Percentiles rank a stretch among this genome's conserved stretches.
phyloP scores from a whole-genome alignment of 2,113 vertebrate species.

The Dendropsophus ebraccatus region DNA sequence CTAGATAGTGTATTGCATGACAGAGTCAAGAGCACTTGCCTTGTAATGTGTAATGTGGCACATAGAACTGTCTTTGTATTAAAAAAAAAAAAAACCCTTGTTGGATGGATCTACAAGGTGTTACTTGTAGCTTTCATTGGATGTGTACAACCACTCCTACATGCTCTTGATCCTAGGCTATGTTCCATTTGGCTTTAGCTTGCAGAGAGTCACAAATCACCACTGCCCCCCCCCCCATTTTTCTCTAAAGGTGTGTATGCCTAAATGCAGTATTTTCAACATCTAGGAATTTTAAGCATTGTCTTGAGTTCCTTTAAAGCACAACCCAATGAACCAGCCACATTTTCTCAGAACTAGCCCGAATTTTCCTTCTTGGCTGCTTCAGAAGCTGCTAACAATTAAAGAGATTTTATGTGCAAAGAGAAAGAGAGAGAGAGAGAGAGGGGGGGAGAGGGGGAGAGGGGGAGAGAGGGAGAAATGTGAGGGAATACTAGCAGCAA shows the following conservation, averaged over 20 bases:
- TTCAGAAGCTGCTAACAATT: slow-evolving; percentile 59
- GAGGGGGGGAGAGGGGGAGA: slow-evolving; percentile 14
- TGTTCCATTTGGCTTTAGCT: not conserved
- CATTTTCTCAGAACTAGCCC: slow-evolving; percentile 1
- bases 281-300: not conserved
- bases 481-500: slow-evolving; percentile 38
- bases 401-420: not conserved
- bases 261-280: not conserved
- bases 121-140: not conserved
- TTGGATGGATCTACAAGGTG: not conserved
- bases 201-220: not conserved
- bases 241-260: not conserved
- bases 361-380: slow-evolving; percentile 36
- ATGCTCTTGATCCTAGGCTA: not conserved
- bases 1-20: not conserved
- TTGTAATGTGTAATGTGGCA: not conserved
- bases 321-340: slow-evolving; percentile 12
- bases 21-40: not conserved
- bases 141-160: not conserved
- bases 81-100: no score
- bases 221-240: not conserved
- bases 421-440: not conserved
- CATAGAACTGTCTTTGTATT: not conserved
- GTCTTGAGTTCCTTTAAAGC: not conserved
- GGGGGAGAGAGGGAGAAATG: not conserved